Evolutionary conservation across 2,113 vertebrate genomes (phyloP).

Genomic region (Camarhynchus parvulus): DNA sequence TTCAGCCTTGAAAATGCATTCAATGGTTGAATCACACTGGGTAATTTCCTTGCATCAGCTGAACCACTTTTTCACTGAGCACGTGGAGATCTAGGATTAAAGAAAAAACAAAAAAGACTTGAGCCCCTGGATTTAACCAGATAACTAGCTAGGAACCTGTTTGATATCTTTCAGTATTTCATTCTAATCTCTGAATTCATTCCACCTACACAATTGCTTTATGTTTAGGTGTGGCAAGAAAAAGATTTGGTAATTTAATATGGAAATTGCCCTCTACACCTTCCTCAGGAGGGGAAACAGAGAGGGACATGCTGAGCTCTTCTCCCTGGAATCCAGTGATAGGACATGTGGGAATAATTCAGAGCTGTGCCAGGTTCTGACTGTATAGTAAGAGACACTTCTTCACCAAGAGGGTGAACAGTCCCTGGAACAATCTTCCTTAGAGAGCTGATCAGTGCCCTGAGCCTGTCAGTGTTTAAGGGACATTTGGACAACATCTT

Average conservation of each 20-base stretch:
- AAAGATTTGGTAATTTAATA: not conserved
- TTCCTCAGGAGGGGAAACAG: not conserved
- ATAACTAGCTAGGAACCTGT: not conserved
- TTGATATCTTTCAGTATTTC: not conserved
- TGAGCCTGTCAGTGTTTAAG: not conserved
- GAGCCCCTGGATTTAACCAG: not conserved
- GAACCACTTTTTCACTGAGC: not conserved
- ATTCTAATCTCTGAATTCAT: not conserved
- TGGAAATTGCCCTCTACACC: not conserved
- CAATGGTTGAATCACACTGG: not conserved
- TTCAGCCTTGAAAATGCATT: not conserved
- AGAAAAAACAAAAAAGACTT: not conserved
- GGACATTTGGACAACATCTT: not conserved
- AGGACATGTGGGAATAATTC: fast-evolving
- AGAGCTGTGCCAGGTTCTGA: not conserved
- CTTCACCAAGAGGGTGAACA: not conserved
- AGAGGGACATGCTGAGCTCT: not conserved
- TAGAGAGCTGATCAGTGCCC: not conserved
- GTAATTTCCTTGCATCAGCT: not conserved
- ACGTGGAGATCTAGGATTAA: not conserved
- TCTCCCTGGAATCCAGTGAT: not conserved
- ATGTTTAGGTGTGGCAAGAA: not conserved
- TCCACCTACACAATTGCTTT: not conserved
- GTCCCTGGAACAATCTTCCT: not conserved
- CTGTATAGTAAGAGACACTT: not conserved